Evolutionary conservation across 1,140 invertebrate genomes (phyloP).

Genomic region (Ceratina calcarata): DNA sequence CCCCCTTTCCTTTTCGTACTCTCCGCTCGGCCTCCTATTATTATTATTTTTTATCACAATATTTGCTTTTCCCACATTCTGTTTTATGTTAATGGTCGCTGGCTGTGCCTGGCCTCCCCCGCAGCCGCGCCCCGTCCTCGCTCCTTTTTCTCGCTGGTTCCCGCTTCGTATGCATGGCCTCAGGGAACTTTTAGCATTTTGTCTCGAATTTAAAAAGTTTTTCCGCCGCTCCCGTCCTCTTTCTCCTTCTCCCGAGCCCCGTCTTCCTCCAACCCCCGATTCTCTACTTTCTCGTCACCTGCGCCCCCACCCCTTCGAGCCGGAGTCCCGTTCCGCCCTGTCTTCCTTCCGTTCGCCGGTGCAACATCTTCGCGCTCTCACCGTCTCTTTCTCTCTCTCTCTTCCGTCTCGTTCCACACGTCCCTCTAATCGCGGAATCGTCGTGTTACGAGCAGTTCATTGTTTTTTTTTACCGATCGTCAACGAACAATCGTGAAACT

Average conservation of each 20-base stretch:
- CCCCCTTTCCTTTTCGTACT: conserved; percentile 30
- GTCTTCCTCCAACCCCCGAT: conserved; percentile 11
- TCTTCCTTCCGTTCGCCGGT: background rate
- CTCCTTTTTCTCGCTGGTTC: conserved; percentile 56
- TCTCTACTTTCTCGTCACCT: conserved; percentile 5
- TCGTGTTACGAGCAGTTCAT: background rate
- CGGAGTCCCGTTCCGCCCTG: background rate
- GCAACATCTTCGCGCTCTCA: background rate
- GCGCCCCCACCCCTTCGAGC: background rate
- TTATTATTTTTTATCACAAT: conserved; percentile 80
- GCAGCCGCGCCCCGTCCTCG: conserved; percentile 48
- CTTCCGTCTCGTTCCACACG: conserved; percentile 25
- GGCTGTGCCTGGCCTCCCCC: conserved; percentile 42
- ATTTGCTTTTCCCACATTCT: conserved; percentile 79
- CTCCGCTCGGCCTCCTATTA: conserved; percentile 66
- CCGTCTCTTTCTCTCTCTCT: no score
- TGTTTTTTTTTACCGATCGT: background rate
- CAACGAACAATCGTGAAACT: background rate
- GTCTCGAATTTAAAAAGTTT: conserved; percentile 76
- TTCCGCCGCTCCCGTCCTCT: conserved; percentile 56
- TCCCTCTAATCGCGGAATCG: conserved; percentile 26
- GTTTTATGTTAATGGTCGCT: conserved; percentile 78
- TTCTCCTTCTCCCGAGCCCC: conserved; percentile 29
- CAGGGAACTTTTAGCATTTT: conserved; percentile 77
- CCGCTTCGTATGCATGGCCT: conserved; percentile 74